These are phyloP conservation scores for Syngnathus typhle DNA, from an alignment of 2,113 vertebrate genomes.

Conservation along the genomic window DNA sequence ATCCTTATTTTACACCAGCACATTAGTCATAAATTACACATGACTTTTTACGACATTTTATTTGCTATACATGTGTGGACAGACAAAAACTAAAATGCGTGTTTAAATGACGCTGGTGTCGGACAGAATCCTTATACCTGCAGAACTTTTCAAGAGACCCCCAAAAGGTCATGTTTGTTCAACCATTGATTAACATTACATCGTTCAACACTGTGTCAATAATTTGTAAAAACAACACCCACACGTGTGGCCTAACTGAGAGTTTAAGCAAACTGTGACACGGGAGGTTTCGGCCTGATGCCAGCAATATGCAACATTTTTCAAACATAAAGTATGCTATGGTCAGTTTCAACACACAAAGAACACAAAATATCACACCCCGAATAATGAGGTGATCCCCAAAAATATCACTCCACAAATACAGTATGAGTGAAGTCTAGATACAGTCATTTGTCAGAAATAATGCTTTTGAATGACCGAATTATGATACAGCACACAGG, in stretches of 20 bases:
- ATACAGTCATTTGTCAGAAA: slow-evolving; percentile 20
- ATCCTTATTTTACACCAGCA: background rate
- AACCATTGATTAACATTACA: too few species aligned
- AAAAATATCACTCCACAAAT: slow-evolving; percentile 54
- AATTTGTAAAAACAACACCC: too few species aligned
- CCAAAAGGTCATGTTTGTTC: too few species aligned
- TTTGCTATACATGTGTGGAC: slow-evolving; percentile 30
- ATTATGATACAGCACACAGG: background rate
- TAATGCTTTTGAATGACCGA: slow-evolving; percentile 1
- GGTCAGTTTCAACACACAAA: slow-evolving; percentile 31
- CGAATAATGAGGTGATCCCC: slow-evolving; percentile 68
- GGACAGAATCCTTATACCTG: too few species aligned
- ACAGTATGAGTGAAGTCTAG: slow-evolving; percentile 54
- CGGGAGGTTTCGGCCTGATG: too few species aligned
- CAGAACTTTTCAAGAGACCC: too few species aligned
- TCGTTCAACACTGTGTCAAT: too few species aligned
- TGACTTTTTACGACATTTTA: slow-evolving; percentile 26
- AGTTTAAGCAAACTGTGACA: too few species aligned
- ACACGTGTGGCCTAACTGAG: too few species aligned
- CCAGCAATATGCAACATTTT: slow-evolving; percentile 30
- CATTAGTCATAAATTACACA: background rate
- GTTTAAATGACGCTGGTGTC: slow-evolving; percentile 20
- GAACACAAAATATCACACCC: slow-evolving; percentile 51
- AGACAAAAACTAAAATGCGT: slow-evolving; percentile 11
- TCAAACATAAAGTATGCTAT: slow-evolving; percentile 30